phyloP scores from a whole-genome alignment of 2,888 invertebrate species.

The Habroteleia sp. region DNA sequence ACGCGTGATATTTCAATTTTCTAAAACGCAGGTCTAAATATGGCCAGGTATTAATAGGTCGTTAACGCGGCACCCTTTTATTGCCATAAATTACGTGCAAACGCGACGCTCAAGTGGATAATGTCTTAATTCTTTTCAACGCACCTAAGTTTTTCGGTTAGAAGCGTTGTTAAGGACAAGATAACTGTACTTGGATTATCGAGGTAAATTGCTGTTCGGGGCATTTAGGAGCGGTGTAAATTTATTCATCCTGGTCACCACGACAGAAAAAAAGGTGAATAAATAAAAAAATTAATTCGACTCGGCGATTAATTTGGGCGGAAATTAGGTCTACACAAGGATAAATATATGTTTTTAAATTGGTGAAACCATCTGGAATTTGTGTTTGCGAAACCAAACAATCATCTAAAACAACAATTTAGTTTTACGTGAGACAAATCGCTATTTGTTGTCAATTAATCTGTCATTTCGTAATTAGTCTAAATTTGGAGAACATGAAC shows the following conservation, averaged over 20 bases:
- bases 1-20: no score
- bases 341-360: conserved; percentile 3
- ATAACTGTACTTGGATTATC: conserved; percentile 49
- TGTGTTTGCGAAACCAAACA: conserved; percentile 1
- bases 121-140: conserved; percentile 37
- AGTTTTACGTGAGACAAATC: no score
- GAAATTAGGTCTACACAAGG: conserved; percentile 12
- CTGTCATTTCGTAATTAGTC: no score
- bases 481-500: background rate
- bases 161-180: conserved; percentile 35
- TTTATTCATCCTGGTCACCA: conserved; percentile 26
- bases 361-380: conserved; percentile 10
- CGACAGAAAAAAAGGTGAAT: background rate
- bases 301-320: conserved; percentile 17
- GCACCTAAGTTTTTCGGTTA: conserved; percentile 23
- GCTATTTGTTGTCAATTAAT: no score
- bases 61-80: conserved; percentile 27
- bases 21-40: background rate
- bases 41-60: conserved; percentile 2
- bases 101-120: conserved; percentile 23
- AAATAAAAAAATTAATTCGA: conserved; percentile 10
- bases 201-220: conserved; percentile 28
- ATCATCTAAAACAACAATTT: no score
- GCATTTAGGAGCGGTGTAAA: conserved; percentile 14
- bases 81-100: conserved; percentile 29